Evolutionary conservation across 2,888 invertebrate genomes (phyloP).

Genomic region (Harpagoxenus sublaevis): DNA sequence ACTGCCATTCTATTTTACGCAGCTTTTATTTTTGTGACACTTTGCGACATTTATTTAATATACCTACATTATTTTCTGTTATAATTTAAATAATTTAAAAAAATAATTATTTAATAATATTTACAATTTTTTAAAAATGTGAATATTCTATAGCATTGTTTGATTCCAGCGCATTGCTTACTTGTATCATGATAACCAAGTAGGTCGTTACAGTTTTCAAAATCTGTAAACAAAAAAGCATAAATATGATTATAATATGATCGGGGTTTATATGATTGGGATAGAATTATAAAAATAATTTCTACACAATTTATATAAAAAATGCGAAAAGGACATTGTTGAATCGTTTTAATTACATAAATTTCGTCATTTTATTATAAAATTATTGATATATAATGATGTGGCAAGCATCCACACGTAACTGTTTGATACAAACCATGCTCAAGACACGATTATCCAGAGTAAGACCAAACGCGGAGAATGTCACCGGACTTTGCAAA

Average conservation of each 20-base stretch:
- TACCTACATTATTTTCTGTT: neutral
- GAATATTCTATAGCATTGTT: neutral
- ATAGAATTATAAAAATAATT: neutral
- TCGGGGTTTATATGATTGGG: no score
- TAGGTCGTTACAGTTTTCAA: slow-evolving; percentile 48
- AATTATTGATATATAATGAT: neutral
- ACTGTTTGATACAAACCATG: slow-evolving; percentile 39
- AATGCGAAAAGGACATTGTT: neutral
- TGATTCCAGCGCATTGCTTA: slow-evolving; percentile 33
- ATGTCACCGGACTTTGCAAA: slow-evolving; percentile 18
- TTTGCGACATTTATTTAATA: neutral
- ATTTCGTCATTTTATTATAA: neutral
- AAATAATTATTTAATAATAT: neutral
- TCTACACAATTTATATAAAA: neutral
- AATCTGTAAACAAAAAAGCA: slow-evolving; percentile 39
- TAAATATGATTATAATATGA: neutral
- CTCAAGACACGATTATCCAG: slow-evolving; percentile 45
- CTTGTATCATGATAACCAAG: slow-evolving; percentile 55
- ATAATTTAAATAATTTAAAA: neutral
- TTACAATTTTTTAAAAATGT: neutral
- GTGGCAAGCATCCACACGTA: neutral
- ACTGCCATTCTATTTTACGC: neutral
- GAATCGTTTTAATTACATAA: neutral
- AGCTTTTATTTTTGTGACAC: slow-evolving; percentile 12
- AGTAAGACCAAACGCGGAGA: slow-evolving; percentile 26